Conservation (phyloP, 2,797 vertebrate species). For the Hippocampus kuda region DNA sequence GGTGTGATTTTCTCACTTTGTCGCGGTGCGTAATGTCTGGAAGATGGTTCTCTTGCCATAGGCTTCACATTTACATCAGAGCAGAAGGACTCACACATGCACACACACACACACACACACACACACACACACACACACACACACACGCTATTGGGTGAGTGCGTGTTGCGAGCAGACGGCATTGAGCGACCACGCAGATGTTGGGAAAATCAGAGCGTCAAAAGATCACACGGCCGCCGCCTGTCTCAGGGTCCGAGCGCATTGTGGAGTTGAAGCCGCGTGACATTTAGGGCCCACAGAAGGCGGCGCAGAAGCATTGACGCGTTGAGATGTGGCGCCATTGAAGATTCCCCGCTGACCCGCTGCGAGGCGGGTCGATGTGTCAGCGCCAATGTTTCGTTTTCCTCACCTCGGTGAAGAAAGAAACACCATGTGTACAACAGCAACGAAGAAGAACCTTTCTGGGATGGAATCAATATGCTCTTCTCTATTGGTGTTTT, state of each 20-base stretch:
- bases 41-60: not conserved
- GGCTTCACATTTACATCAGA: conserved; percentile 3
- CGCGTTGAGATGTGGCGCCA: conserved; percentile 41
- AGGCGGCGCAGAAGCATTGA: conserved; percentile 46
- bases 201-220: conserved; percentile 8
- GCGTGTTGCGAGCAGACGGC: conserved; percentile 1
- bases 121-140: no score
- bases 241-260: conserved; percentile 34
- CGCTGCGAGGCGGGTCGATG: conserved; percentile 53
- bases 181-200: not conserved
- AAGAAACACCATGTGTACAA: conserved; percentile 20
- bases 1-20: conserved; percentile 43
- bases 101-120: conserved; percentile 2
- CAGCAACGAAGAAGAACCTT: conserved; percentile 6
- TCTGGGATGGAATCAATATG: not conserved
- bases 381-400: conserved; percentile 42
- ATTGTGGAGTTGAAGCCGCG: conserved; percentile 23
- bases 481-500: not conserved
- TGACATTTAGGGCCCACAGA: conserved; percentile 54
- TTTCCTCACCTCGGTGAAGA: conserved; percentile 31
- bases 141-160: not conserved
- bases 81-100: not conserved
- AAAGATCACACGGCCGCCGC: conserved; percentile 4
- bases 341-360: conserved; percentile 45
- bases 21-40: conserved; percentile 5